These are phyloP conservation scores for Drepana falcataria DNA, from an alignment of 2,888 invertebrate species.

Conservation along the genomic window DNA sequence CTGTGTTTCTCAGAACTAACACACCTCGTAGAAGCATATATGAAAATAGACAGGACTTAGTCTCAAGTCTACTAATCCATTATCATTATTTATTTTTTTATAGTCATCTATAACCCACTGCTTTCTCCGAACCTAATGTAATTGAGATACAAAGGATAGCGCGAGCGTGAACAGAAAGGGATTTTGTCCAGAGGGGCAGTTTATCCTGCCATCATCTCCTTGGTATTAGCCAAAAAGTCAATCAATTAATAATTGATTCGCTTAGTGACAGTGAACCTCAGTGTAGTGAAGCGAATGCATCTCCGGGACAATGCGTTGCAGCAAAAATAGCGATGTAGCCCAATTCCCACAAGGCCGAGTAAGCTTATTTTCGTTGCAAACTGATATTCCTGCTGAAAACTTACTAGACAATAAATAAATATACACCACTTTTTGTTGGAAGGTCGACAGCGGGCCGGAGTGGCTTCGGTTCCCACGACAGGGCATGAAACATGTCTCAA, in stretches of 20 bases:
- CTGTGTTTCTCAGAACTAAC: background rate
- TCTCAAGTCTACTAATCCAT: too few relatives aligned
- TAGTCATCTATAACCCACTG: too few relatives aligned
- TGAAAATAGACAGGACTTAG: too few relatives aligned
- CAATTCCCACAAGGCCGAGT: slow-evolving; percentile 35
- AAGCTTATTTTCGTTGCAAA: slow-evolving; percentile 35
- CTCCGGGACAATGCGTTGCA: slow-evolving; percentile 31
- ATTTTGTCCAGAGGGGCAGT: too few relatives aligned
- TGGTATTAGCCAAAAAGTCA: too few relatives aligned
- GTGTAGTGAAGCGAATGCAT: background rate
- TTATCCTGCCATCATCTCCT: too few relatives aligned
- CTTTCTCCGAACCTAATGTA: too few relatives aligned
- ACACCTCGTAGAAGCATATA: background rate
- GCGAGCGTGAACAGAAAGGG: too few relatives aligned
- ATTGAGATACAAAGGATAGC: too few relatives aligned
- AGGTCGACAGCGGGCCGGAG: background rate
- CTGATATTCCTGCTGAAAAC: slow-evolving; percentile 14
- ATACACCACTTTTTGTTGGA: background rate
- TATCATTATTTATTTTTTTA: too few relatives aligned
- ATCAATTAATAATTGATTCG: too few relatives aligned
- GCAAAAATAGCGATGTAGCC: slow-evolving; percentile 47
- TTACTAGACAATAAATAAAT: slow-evolving; percentile 1
- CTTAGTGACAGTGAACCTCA: background rate
- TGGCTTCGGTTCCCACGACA: background rate
- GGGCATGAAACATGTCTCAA: background rate